These are phyloP conservation scores for Mormyrus iriodes DNA, from an alignment of 2,113 vertebrate genomes.

Conservation along the genomic window DNA sequence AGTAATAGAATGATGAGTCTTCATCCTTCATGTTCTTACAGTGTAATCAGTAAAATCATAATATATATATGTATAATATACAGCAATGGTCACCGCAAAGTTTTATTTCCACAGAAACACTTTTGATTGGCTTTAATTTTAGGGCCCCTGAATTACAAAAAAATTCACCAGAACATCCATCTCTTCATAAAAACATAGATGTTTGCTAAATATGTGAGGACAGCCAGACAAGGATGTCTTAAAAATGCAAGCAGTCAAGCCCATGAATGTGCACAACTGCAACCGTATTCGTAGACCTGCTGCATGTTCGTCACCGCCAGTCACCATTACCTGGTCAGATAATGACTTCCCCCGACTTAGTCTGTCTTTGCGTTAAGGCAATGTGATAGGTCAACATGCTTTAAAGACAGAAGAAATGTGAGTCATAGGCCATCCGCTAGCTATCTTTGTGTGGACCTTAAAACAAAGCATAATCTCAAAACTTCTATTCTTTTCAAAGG, in stretches of 20 bases:
- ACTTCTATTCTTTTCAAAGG: not conserved
- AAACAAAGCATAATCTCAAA: not conserved
- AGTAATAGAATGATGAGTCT: not conserved
- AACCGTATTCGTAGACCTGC: not conserved
- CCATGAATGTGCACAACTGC: not conserved
- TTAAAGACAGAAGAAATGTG: conserved; percentile 16
- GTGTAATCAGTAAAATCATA: not conserved
- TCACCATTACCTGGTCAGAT: not conserved
- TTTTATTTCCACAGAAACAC: not conserved
- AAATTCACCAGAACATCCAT: not conserved
- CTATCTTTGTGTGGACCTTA: conserved; percentile 6
- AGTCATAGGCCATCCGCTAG: not conserved
- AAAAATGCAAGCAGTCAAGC: not conserved
- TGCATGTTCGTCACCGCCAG: not conserved
- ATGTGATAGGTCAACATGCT: not conserved
- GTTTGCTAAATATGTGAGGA: not conserved
- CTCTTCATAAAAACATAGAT: not conserved
- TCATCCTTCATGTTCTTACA: not conserved
- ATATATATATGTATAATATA: not conserved
- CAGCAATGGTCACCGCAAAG: not conserved
- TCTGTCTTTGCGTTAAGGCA: not conserved
- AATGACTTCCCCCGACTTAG: not conserved
- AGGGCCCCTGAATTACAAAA: not conserved
- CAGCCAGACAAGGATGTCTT: not conserved
- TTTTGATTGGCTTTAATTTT: not conserved